Evolutionary conservation across 2,888 invertebrate species (phyloP), one percentile per base, ranked within the genome.

Genomic region (Dicycla oo): DNA sequence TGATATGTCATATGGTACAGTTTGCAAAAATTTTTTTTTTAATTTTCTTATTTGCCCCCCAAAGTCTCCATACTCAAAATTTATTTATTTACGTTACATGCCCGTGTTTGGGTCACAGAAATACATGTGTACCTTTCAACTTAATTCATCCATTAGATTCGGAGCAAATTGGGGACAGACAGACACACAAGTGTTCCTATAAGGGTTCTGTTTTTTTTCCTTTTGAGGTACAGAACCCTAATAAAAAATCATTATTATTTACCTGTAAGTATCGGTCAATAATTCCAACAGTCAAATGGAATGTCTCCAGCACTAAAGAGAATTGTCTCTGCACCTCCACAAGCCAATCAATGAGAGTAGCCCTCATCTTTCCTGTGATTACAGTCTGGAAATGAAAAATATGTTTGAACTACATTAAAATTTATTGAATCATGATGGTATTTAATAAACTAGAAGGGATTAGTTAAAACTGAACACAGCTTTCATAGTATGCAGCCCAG

Each of bases 271-370:
- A 99, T 90, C 98, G 97, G 95, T 99, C 99, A 86, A 99, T 96
- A 26, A 99, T 97, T 82, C 98, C 97, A 68, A 99, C 97, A 69
- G 98, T 97, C 88, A 99, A 94, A 91, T 99, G 98, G 77, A 99
- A 97, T 13, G 99, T 99, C 93, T 99, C 99, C 69, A 98, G 97
- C 26, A 98, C 95, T 68, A 99, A 96, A 80, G 97, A 97, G 93
- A 99, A 99, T 89, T 98, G 98, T 64, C 97, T 94, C 86, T 99
- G 99, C 13, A 99, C 99, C 88, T 99, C 99, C 23, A 98, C 98
- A 67, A 99, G 96, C 99, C 99, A 99, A 92, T 99, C 99, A 75
- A 99, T 96, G 23, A 99, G 96, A 62, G 99, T 98, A 20, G 97
- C 96, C 78, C 99, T 97, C 99, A 99, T 99, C 87, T 97, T 97